phyloP scores from a whole-genome alignment of 2,888 invertebrate genomes.

The Neoaliturus tenellus region DNA sequence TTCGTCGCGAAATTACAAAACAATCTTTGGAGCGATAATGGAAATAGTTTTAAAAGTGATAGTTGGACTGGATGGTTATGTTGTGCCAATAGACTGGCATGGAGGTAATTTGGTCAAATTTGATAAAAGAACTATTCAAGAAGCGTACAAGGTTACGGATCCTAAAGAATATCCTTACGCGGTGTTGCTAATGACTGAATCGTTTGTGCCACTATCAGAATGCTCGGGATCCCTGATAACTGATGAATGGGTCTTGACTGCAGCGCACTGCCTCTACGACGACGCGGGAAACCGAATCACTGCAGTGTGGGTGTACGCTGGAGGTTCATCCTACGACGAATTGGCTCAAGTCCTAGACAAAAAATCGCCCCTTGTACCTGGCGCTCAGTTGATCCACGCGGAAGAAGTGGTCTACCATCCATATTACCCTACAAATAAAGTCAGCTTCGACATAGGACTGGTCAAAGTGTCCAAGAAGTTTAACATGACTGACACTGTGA shows the following conservation, averaged over 20 bases:
- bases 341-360: neutral
- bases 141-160: neutral
- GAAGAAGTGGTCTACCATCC: neutral
- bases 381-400: neutral
- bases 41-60: no score
- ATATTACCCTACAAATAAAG: neutral
- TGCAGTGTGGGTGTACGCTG: neutral
- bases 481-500: neutral
- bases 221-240: neutral
- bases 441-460: neutral
- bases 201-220: no score
- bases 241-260: neutral
- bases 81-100: no score
- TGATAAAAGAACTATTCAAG: neutral
- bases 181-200: neutral
- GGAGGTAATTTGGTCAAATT: no score
- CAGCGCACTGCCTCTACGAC: neutral
- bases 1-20: no score
- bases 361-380: neutral
- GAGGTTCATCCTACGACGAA: neutral
- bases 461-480: neutral
- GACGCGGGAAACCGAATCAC: neutral
- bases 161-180: neutral
- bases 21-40: no score
- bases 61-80: no score